Percentiles rank a stretch among this genome's conserved stretches.
Conservation (phyloP, 2,797 vertebrate species). For the Babyrousa celebensis region DNA sequence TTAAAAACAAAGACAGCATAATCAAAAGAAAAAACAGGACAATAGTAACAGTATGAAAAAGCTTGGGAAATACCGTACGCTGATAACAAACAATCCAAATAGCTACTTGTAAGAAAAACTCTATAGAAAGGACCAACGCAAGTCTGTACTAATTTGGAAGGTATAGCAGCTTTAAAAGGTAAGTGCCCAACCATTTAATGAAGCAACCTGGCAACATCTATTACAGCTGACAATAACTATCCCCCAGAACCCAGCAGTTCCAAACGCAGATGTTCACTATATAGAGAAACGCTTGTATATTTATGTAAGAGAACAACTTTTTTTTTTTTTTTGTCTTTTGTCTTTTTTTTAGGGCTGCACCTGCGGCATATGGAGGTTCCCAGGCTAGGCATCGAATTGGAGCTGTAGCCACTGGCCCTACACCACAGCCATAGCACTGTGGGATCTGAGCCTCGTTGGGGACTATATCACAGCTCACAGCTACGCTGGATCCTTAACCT, state of each 20-base stretch:
- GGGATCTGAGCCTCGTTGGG: no score
- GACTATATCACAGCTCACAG: no score
- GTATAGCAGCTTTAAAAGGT: conserved; percentile 26
- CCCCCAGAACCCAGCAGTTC: neutral
- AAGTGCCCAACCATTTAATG: conserved; percentile 46
- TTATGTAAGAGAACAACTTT: conserved; percentile 19
- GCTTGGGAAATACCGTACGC: neutral
- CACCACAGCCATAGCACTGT: no score
- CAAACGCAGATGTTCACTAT: neutral
- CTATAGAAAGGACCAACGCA: conserved; percentile 25
- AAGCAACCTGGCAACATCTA: neutral
- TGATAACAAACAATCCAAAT: conserved; percentile 50
- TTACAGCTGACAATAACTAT: neutral
- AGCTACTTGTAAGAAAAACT: conserved; percentile 18
- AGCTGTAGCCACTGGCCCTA: no score
- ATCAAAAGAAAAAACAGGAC: conserved; percentile 35
- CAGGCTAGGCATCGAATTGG: no score
- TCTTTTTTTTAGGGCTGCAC: no score
- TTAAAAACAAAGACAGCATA: conserved; percentile 59
- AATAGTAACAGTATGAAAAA: conserved; percentile 17
- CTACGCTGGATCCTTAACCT: no score
- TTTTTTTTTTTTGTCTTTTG: no score
- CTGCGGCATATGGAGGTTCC: no score
- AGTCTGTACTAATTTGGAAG: conserved; percentile 40
- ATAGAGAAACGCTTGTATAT: neutral